These are phyloP conservation scores for Ursus arctos DNA, from an alignment of 2,113 vertebrate species.

Conservation along the genomic window DNA sequence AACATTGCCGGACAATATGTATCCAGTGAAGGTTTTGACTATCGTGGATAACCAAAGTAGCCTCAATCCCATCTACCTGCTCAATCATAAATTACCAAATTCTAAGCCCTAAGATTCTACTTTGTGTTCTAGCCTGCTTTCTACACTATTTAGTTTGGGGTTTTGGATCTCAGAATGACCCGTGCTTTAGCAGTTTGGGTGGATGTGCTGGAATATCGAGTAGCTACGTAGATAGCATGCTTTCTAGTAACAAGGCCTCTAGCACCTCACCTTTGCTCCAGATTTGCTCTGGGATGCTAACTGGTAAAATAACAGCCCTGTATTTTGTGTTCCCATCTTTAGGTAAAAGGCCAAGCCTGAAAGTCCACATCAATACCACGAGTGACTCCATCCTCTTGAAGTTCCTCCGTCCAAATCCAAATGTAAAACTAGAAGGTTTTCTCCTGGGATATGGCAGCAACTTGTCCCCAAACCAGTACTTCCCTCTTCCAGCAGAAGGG, in stretches of 20 bases:
- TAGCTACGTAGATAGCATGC: not conserved
- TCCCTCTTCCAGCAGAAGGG: conserved; percentile 94
- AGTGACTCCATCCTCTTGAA: conserved; percentile 95
- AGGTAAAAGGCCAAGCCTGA: conserved; percentile 95
- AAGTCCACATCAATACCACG: conserved; percentile 95
- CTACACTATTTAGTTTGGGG: not conserved
- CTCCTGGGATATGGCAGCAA: conserved; percentile 96
- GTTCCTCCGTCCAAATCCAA: conserved; percentile 92
- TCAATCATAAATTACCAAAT: not conserved
- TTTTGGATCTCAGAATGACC: conserved; percentile 13
- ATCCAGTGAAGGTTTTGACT: not conserved
- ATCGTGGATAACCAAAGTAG: not conserved
- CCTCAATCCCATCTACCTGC: not conserved
- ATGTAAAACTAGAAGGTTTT: conserved; percentile 95
- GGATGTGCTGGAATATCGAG: not conserved
- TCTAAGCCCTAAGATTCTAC: not conserved
- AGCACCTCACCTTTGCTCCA: not conserved
- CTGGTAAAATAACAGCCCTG: not conserved
- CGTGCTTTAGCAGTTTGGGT: not conserved
- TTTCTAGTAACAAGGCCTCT: not conserved
- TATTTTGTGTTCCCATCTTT: conserved; percentile 42
- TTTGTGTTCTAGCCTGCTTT: conserved; percentile 11
- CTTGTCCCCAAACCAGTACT: conserved; percentile 96
- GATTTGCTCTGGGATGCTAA: not conserved
- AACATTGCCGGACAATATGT: not conserved